phyloP scores from a whole-genome alignment of 2,113 vertebrate genomes.

The Oryzias celebensis region DNA sequence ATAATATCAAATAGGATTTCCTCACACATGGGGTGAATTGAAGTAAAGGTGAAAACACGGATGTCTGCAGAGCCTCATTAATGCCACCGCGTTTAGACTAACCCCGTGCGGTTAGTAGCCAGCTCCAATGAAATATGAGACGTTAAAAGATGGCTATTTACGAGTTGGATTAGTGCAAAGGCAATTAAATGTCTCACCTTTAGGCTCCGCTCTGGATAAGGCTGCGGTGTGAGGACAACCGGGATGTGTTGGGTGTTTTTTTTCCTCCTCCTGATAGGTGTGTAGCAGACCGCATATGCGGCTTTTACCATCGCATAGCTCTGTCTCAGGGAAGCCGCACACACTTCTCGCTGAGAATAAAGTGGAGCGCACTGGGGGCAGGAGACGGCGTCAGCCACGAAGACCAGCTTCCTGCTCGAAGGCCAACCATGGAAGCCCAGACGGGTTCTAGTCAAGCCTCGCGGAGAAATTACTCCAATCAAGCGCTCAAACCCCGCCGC shows the following conservation, averaged over 20 bases:
- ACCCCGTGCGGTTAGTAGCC: constrained; percentile 71
- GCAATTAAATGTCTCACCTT: constrained; percentile 74
- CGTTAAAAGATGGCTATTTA: constrained; percentile 56
- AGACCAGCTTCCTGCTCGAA: constrained; percentile 44
- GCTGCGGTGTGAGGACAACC: constrained; percentile 40
- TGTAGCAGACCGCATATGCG: constrained; percentile 77
- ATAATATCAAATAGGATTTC: constrained; percentile 5
- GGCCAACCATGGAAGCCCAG: constrained; percentile 55
- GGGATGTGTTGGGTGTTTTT: constrained; percentile 51
- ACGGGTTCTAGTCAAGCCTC: constrained; percentile 17
- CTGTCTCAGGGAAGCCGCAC: constrained; percentile 70
- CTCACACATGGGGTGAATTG: no score
- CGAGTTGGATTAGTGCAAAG: constrained; percentile 61
- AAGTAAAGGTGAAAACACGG: constrained; percentile 12
- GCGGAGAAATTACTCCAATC: constrained; percentile 47
- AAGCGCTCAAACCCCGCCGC: constrained; percentile 11
- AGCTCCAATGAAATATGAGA: constrained; percentile 69
- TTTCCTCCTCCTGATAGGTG: constrained; percentile 58
- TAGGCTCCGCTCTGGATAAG: constrained; percentile 55
- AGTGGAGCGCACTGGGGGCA: constrained; percentile 67
- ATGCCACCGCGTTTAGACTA: constrained; percentile 59
- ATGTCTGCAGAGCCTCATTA: not conserved
- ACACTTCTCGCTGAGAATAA: constrained; percentile 73
- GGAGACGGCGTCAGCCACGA: constrained; percentile 52
- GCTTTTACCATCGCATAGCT: constrained; percentile 79